A percentile compares a stretch with the other conserved stretches of the same genome.
Conservation (phyloP, 2,797 vertebrate species). For the Eulemur albifrons region DNA sequence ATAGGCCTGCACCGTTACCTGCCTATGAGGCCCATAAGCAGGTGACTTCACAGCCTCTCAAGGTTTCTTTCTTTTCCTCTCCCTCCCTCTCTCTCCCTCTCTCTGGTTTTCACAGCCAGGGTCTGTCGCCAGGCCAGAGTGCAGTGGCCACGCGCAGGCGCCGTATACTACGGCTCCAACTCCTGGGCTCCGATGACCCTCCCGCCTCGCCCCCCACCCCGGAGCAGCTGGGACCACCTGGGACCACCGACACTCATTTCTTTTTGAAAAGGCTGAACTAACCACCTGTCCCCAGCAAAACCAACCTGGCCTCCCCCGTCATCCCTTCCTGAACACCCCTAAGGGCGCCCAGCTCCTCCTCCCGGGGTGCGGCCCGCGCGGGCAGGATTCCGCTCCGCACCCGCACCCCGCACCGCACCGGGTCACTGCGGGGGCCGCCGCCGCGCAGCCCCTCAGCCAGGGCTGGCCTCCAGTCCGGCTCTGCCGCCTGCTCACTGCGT, state of each 20-base stretch:
- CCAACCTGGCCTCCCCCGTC: neutral
- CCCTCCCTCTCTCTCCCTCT: too few species aligned
- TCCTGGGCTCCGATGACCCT: neutral
- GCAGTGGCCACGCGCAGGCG: too few species aligned
- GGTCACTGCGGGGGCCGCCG: neutral
- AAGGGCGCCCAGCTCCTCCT: too few species aligned
- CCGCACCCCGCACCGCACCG: neutral
- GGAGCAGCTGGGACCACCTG: neutral
- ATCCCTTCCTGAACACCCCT: neutral
- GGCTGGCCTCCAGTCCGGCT: neutral
- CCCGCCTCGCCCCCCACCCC: neutral
- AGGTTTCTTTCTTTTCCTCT: neutral
- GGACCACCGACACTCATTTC: neutral
- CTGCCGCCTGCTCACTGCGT: neutral
- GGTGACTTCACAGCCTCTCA: neutral
- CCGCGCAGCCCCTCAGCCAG: neutral
- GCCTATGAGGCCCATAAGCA: neutral
- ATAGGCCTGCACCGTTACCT: too few species aligned
- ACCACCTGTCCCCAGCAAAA: neutral
- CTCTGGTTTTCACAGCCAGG: too few species aligned
- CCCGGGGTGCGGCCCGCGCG: neutral
- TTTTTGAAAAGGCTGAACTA: neutral
- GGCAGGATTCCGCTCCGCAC: neutral
- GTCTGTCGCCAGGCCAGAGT: neutral
- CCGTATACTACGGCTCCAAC: fast-evolving